Conservation (phyloP, 2,888 invertebrate genomes). For the Geophilus truncorum region DNA sequence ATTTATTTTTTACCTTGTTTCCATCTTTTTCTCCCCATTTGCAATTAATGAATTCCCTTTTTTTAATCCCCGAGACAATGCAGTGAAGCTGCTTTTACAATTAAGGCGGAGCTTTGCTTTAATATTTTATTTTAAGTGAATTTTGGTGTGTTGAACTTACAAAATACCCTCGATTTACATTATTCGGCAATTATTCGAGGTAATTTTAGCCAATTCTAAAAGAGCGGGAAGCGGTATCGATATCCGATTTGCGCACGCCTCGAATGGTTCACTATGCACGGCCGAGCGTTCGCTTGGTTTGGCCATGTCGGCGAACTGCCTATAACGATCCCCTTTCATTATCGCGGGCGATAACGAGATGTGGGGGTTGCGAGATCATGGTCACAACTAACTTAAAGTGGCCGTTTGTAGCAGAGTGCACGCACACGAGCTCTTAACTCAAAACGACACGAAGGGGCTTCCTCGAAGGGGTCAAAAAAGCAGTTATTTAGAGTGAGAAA, state of each 20-base stretch:
- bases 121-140: too few species aligned
- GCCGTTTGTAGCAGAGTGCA: conserved; percentile 17
- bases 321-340: conserved; percentile 10
- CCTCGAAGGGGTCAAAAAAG: neutral
- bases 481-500: neutral
- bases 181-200: too few species aligned
- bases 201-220: too few species aligned
- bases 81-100: neutral
- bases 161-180: too few species aligned
- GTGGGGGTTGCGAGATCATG: conserved; percentile 18
- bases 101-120: neutral
- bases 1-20: neutral
- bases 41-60: neutral
- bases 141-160: too few species aligned
- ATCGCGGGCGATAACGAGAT: conserved; percentile 16
- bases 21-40: neutral
- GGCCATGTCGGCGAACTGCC: neutral
- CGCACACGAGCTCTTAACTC: conserved; percentile 19
- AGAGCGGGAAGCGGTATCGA: too few species aligned
- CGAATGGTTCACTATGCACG: neutral
- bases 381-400: conserved; percentile 21
- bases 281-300: neutral
- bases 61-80: neutral
- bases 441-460: neutral
- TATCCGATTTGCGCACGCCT: neutral